Conservation (phyloP, 1,140 invertebrate species). For the Listronotus oregonensis region DNA sequence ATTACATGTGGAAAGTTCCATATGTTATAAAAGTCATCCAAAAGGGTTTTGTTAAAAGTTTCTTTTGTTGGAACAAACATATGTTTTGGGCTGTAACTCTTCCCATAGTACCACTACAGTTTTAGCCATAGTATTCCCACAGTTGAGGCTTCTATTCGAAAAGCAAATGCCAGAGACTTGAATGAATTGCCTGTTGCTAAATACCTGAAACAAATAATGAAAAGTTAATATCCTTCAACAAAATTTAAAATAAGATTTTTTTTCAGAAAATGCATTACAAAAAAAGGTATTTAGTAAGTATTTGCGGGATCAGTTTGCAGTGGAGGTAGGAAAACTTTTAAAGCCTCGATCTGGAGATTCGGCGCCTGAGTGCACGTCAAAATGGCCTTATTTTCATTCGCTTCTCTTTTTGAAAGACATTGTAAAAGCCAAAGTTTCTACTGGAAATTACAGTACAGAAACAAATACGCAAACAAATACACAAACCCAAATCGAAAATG, state of each 20-base stretch:
- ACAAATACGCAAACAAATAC: no score
- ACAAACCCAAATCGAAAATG: background rate
- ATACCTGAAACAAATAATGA: background rate
- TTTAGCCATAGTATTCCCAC: background rate
- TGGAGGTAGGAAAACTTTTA: background rate
- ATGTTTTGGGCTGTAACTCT: no score
- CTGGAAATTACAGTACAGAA: background rate
- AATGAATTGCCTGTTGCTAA: constrained; percentile 7
- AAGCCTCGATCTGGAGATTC: constrained; percentile 7
- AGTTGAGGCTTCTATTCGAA: constrained; percentile 10
- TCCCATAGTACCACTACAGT: no score
- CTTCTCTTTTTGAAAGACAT: no score
- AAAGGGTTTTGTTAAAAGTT: background rate
- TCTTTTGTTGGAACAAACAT: no score
- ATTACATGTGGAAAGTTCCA: constrained; percentile 2
- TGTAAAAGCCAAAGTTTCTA: background rate
- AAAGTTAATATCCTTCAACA: constrained; percentile 3
- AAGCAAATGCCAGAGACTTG: constrained; percentile 3
- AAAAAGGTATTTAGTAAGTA: background rate
- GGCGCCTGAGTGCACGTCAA: constrained; percentile 1
- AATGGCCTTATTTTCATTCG: background rate
- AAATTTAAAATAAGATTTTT: background rate
- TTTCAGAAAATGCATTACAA: constrained; percentile 8
- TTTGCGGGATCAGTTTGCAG: no score
- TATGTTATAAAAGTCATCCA: constrained; percentile 3